These are phyloP conservation scores for Tamias sibiricus DNA, from an alignment of 2,113 vertebrate species.

Conservation along the genomic window DNA sequence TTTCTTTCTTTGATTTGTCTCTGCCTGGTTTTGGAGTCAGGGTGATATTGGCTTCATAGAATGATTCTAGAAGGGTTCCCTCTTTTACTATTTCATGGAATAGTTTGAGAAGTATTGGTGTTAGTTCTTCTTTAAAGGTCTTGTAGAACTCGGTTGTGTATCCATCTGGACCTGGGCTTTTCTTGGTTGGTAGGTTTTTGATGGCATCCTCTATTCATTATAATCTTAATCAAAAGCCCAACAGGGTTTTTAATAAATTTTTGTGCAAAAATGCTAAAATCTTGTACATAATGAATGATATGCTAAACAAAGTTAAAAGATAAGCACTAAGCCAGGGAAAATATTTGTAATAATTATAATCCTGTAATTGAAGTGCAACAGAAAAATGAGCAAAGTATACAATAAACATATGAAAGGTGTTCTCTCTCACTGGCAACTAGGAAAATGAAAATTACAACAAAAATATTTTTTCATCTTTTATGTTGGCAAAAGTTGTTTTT, in stretches of 20 bases:
- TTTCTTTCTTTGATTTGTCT: too few species aligned
- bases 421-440: neutral
- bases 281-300: neutral
- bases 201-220: too few species aligned
- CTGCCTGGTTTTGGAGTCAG: too few species aligned
- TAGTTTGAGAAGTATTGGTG: too few species aligned
- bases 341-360: neutral
- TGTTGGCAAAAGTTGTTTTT: neutral
- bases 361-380: neutral
- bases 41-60: too few species aligned
- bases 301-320: slow-evolving; percentile 6
- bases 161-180: too few species aligned
- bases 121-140: too few species aligned
- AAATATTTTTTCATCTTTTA: neutral
- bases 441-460: neutral
- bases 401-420: neutral
- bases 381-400: neutral
- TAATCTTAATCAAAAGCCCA: slow-evolving; percentile 9
- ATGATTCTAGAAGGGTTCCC: too few species aligned
- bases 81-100: too few species aligned
- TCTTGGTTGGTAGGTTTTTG: too few species aligned
- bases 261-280: neutral
- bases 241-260: neutral
- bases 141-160: too few species aligned
- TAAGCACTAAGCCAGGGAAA: neutral